These are phyloP conservation scores for Parnassius orleans DNA, from an alignment of 2,888 invertebrate genomes.

Conservation along the genomic window DNA sequence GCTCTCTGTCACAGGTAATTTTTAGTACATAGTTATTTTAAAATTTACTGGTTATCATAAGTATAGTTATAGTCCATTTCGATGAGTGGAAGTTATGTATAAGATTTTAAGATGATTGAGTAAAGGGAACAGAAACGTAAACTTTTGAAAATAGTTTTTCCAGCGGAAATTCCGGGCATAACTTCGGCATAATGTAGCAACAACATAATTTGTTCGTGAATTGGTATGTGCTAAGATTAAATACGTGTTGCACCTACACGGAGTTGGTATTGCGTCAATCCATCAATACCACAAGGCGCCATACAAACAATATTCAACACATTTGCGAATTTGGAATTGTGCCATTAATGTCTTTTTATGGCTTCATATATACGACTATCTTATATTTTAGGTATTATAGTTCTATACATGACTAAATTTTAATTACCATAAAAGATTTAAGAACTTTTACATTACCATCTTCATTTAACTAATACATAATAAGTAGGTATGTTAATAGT, in stretches of 20 bases:
- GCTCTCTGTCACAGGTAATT: too few relatives aligned
- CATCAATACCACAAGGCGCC: constrained; percentile 47
- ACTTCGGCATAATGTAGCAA: constrained; percentile 13
- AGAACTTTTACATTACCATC: too few relatives aligned
- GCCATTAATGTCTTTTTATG: constrained; percentile 53
- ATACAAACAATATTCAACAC: constrained; percentile 70
- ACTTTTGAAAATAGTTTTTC: background rate
- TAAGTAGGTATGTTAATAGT: too few relatives aligned
- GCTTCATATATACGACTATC: constrained; percentile 32
- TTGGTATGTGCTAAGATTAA: constrained; percentile 16
- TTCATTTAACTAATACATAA: too few relatives aligned
- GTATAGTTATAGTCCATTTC: too few relatives aligned
- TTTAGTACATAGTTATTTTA: too few relatives aligned
- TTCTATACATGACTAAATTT: too few relatives aligned
- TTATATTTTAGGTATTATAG: constrained; percentile 8
- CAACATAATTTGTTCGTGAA: constrained; percentile 22
- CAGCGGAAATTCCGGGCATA: constrained; percentile 1
- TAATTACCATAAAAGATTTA: too few relatives aligned
- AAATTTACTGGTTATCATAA: too few relatives aligned
- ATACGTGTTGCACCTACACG: constrained; percentile 26
- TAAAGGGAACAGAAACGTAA: too few relatives aligned
- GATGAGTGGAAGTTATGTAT: too few relatives aligned
- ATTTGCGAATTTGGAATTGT: constrained; percentile 65
- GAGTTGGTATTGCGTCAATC: constrained; percentile 57
- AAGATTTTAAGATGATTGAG: too few relatives aligned